These are phyloP conservation scores for Vulpes ferrilata DNA, from an alignment of 2,113 vertebrate species.

Conservation along the genomic window DNA sequence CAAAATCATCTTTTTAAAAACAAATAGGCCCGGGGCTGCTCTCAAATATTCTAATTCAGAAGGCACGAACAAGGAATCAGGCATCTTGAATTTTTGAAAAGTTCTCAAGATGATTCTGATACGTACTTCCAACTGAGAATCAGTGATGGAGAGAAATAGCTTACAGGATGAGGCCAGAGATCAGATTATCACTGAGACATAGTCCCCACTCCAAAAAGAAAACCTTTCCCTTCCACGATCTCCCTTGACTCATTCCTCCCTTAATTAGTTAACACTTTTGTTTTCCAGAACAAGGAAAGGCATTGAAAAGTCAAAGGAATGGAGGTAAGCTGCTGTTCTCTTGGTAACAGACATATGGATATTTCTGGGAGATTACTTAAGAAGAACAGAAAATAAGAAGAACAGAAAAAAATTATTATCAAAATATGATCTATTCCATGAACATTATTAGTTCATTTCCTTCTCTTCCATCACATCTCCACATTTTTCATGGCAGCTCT, in stretches of 20 bases:
- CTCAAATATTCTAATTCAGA: background rate
- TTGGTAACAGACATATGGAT: background rate
- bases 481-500: background rate
- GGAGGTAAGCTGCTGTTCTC: background rate
- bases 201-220: background rate
- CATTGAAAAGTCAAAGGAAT: background rate
- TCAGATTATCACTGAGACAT: background rate
- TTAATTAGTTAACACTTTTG: background rate
- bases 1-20: background rate
- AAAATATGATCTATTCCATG: background rate
- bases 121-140: background rate
- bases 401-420: background rate
- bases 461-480: background rate
- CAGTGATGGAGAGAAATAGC: background rate
- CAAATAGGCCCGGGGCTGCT: background rate
- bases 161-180: background rate
- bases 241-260: background rate
- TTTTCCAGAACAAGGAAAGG: background rate
- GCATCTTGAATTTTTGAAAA: background rate
- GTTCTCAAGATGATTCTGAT: background rate
- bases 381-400: background rate
- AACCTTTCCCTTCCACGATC: background rate
- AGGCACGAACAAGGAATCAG: background rate
- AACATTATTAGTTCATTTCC: background rate
- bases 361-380: background rate